Evolutionary conservation across 1,140 invertebrate species (phyloP).

Genomic region (Scaptomyza montana): DNA sequence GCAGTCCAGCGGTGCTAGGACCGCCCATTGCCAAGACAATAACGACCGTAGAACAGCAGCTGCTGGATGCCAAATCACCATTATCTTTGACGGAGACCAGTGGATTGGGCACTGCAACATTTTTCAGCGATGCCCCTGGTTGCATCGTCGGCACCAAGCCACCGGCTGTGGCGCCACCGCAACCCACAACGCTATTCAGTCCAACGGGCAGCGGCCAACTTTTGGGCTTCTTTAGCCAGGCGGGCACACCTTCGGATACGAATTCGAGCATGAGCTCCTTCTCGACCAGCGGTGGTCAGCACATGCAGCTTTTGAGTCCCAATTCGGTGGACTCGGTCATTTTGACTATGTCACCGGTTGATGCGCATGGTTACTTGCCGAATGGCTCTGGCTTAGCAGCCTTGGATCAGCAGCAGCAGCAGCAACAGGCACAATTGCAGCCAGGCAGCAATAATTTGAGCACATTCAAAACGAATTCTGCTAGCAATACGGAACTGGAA

Average conservation of each 20-base stretch:
- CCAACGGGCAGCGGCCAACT: slow-evolving; percentile 69
- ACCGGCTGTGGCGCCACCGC: slow-evolving; percentile 29
- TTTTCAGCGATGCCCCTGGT: slow-evolving; percentile 63
- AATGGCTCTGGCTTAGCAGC: slow-evolving; percentile 12
- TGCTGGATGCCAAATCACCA: slow-evolving; percentile 81
- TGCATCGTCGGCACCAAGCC: slow-evolving; percentile 36
- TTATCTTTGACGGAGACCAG: slow-evolving; percentile 79
- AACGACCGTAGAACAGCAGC: slow-evolving; percentile 10
- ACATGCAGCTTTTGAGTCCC: slow-evolving; percentile 85
- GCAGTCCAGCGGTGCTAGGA: slow-evolving; percentile 86
- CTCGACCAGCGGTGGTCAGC: slow-evolving; percentile 85
- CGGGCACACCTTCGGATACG: slow-evolving; percentile 86
- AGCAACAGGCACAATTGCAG: not conserved
- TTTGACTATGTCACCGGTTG: slow-evolving; percentile 89
- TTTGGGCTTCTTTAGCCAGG: slow-evolving; percentile 80
- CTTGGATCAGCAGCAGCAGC: not conserved
- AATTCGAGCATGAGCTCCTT: slow-evolving; percentile 87
- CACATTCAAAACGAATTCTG: slow-evolving; percentile 66
- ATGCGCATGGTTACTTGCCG: slow-evolving; percentile 50
- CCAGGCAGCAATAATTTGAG: slow-evolving; percentile 61
- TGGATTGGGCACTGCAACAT: slow-evolving; percentile 78
- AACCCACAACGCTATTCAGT: slow-evolving; percentile 58
- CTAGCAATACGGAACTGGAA: slow-evolving; percentile 34
- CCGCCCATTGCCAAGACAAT: slow-evolving; percentile 36
- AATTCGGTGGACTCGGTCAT: slow-evolving; percentile 88